A percentile compares a stretch with the other conserved stretches of the same genome.
Conservation (phyloP, 2,113 vertebrate genomes). For the Paradoxurus hermaphroditus region DNA sequence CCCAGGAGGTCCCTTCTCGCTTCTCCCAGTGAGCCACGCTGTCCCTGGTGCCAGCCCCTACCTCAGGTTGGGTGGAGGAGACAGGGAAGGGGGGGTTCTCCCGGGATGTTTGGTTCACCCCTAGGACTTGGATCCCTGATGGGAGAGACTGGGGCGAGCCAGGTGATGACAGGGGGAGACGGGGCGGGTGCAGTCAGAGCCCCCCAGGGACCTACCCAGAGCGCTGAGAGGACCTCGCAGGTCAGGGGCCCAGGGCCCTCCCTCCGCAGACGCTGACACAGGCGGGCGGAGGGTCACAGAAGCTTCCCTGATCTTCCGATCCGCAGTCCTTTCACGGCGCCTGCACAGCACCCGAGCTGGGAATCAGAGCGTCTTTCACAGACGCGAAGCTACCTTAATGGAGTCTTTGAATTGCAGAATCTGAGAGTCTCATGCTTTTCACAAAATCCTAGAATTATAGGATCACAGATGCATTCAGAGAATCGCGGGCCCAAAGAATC, state of each 20-base stretch:
- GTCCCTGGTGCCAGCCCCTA: no score
- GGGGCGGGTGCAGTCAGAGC: fast-evolving
- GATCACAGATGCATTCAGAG: constrained; percentile 2
- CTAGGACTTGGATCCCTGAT: not conserved
- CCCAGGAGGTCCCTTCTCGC: no score
- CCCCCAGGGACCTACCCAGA: not conserved
- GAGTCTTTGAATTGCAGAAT: not conserved
- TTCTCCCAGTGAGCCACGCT: no score
- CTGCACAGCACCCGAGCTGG: not conserved
- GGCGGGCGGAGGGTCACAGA: not conserved
- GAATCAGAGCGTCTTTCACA: not conserved
- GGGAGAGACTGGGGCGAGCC: not conserved
- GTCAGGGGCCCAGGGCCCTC: fast-evolving
- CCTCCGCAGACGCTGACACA: not conserved
- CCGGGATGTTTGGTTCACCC: not conserved
- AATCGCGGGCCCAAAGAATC: not conserved
- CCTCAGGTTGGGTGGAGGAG: no score
- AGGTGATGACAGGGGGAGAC: not conserved
- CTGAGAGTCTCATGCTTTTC: not conserved
- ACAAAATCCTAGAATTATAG: not conserved
- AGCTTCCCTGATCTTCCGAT: not conserved
- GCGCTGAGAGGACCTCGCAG: not conserved
- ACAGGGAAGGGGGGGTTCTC: not conserved
- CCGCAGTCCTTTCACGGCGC: not conserved
- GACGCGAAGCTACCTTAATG: constrained; percentile 10